Conservation (phyloP, 1,140 invertebrate species). For the Papilio machaon region DNA sequence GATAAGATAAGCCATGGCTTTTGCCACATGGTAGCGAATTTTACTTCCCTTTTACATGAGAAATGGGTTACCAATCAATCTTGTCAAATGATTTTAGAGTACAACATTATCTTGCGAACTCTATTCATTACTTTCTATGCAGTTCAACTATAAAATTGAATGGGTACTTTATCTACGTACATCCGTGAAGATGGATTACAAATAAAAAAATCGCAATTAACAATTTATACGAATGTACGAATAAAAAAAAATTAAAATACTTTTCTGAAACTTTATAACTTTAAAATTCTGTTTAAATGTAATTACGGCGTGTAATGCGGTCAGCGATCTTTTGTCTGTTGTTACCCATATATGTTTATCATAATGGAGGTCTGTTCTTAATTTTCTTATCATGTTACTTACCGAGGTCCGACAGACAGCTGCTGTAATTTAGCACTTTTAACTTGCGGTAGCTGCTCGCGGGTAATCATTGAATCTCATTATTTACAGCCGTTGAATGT, state of each 20-base stretch:
- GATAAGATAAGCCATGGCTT: conserved; percentile 22
- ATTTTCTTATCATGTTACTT: conserved; percentile 33
- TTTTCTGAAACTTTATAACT: not conserved
- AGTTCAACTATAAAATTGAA: too few species aligned
- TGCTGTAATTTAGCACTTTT: conserved; percentile 24
- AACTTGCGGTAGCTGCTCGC: conserved; percentile 30
- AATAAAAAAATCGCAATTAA: too few species aligned
- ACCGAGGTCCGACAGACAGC: not conserved
- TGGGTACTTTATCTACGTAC: too few species aligned
- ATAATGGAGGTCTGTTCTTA: conserved; percentile 33
- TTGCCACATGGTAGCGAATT: not conserved
- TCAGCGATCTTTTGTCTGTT: conserved; percentile 13
- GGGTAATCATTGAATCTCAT: conserved; percentile 16
- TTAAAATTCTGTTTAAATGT: not conserved
- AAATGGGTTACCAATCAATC: conserved; percentile 23
- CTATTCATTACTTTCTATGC: not conserved
- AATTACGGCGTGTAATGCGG: not conserved
- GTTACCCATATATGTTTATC: conserved; percentile 29
- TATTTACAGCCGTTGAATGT: conserved; percentile 21
- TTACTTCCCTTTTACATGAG: conserved; percentile 26
- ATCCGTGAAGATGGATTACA: too few species aligned
- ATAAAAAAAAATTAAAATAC: too few species aligned
- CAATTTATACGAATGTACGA: too few species aligned
- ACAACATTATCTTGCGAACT: not conserved
- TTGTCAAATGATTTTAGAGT: conserved; percentile 7